phyloP scores from a whole-genome alignment of 2,797 vertebrate genomes.

The Chelidonichthys spinosus region DNA sequence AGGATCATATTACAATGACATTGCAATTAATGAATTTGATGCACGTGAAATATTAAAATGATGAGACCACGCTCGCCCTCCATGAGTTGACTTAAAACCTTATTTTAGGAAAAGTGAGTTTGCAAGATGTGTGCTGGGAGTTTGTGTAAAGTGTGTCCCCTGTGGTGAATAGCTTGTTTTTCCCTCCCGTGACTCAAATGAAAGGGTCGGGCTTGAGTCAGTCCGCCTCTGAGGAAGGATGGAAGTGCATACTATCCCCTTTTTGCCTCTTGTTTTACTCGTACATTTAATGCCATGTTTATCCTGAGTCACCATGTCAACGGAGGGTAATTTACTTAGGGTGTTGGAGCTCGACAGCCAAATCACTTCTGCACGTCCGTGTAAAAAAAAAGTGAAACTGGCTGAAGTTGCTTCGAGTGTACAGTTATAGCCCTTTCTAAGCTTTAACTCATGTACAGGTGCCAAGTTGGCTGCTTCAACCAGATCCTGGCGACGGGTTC shows the following conservation, averaged over 20 bases:
- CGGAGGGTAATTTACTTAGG: slow-evolving; percentile 46
- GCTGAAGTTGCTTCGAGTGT: slow-evolving; percentile 21
- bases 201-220: slow-evolving; percentile 68
- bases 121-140: slow-evolving; percentile 20
- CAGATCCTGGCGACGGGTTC: slow-evolving; percentile 27
- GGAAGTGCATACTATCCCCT: slow-evolving; percentile 34
- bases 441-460: slow-evolving; percentile 43
- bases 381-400: slow-evolving; percentile 21
- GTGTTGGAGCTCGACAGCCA: slow-evolving; percentile 38
- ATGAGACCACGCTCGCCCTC: neutral
- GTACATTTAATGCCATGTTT: slow-evolving; percentile 51
- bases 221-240: slow-evolving; percentile 61
- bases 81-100: neutral
- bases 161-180: slow-evolving; percentile 68
- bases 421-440: slow-evolving; percentile 46
- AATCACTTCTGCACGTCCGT: slow-evolving; percentile 31
- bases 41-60: neutral
- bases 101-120: slow-evolving; percentile 3
- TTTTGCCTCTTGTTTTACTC: slow-evolving; percentile 26
- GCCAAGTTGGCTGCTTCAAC: slow-evolving; percentile 39
- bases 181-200: slow-evolving; percentile 69
- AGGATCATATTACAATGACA: neutral
- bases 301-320: slow-evolving; percentile 46
- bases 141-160: slow-evolving; percentile 56
- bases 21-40: neutral